Evolutionary conservation across 2,113 vertebrate species (phyloP), one percentile per base, ranked within the genome.

Genomic region (Barbus barbus): DNA sequence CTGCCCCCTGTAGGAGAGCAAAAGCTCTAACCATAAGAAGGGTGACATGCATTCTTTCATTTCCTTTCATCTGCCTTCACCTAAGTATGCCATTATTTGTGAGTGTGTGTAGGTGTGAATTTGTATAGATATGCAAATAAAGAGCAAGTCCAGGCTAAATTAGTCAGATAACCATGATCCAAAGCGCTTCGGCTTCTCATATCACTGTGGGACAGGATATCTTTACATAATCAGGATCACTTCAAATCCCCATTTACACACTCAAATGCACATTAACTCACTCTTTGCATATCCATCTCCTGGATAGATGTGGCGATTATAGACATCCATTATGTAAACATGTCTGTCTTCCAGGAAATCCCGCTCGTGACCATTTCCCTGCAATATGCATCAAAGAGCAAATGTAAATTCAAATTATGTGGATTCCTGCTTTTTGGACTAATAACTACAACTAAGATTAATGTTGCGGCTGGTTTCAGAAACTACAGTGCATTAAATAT

Each of bases 351-450:
- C 95, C 94, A 99, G 91, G 81, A 99, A 99, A 92, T 99, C 98
- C 0, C 97, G 93, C 86, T 97, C 98, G 0, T 99, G 97, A 85
- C 98, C 98, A 31, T 99, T 99, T 87, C 97, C 98, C 98, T 99
- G 85, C 2, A 84, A 87, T 51, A 90, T 75, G 41, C 46, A 83
- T 12, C 22, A 85, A 60, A 81, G 60, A 83, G 71, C 13, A 77
- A 33, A 69, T 73, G 24, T 77, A 60, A 46, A 16, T 78, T 48
- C 24, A n/a, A 6, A 18, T 16, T 81, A 22, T 12, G 24, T 16
- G 13, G 60, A 81, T 33, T 69, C 41, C 61, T 33, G 61, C 1
- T 44, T 13, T n/a, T 78, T 24, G 7, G 11, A 69, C 9, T 28
- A 48, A n/a, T 65, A 13, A 48, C 9, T 41, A 9, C 31, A 26